Evolutionary conservation across 2,113 vertebrate species (phyloP).

Genomic region (Gnathonemus echidnorhynchus): DNA sequence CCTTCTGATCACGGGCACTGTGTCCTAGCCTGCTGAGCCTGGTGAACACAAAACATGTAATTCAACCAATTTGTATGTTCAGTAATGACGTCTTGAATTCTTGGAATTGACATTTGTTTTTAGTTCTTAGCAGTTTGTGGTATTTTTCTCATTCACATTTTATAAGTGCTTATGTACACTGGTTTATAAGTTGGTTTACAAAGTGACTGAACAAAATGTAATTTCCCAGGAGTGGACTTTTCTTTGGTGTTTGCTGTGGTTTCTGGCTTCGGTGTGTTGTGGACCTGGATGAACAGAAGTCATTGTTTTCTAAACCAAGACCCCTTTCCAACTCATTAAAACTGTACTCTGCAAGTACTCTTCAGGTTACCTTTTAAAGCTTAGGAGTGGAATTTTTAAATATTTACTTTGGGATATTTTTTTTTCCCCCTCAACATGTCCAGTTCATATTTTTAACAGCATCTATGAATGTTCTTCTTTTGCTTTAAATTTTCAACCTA

Average conservation of each 20-base stretch:
- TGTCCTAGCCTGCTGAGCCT: too few relatives aligned
- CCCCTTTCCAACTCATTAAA: conserved; percentile 23
- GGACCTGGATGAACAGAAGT: conserved; percentile 15
- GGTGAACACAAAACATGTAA: background rate
- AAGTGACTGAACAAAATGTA: background rate
- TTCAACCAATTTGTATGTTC: background rate
- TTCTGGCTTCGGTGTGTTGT: conserved; percentile 5
- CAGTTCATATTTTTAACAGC: conserved; percentile 9
- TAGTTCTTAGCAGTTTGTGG: background rate
- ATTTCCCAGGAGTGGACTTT: conserved; percentile 12
- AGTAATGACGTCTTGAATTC: background rate
- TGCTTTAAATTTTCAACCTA: background rate
- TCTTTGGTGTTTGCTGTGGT: conserved; percentile 22
- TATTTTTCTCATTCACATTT: background rate
- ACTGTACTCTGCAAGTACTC: background rate
- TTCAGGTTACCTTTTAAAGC: conserved; percentile 16
- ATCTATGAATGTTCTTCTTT: background rate
- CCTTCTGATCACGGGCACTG: background rate
- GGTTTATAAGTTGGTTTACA: background rate
- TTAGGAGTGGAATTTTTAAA: background rate
- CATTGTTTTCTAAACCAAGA: conserved; percentile 21
- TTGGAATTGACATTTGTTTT: background rate
- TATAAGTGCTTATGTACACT: background rate
- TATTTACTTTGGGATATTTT: background rate
- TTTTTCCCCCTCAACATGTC: background rate